Conservation (phyloP, 2,888 invertebrate species). For the Zygaena filipendulae region DNA sequence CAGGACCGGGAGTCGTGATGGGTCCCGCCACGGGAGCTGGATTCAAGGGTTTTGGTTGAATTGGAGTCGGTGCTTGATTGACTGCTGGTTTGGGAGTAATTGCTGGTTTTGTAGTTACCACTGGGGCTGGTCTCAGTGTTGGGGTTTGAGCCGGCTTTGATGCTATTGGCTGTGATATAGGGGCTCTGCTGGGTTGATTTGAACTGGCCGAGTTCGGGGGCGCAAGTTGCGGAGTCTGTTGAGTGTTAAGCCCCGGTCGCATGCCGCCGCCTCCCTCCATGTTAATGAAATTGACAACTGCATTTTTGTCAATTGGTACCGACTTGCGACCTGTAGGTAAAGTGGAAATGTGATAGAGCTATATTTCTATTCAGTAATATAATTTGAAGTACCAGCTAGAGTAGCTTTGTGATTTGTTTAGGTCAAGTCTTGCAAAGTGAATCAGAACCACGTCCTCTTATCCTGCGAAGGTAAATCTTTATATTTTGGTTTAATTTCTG, state of each 20-base stretch:
- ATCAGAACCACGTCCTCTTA: no score
- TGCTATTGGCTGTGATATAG: slow-evolving; percentile 4
- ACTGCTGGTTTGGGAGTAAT: slow-evolving; percentile 16
- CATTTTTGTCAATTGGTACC: slow-evolving; percentile 46
- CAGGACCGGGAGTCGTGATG: slow-evolving; percentile 48
- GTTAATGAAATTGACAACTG: slow-evolving; percentile 53
- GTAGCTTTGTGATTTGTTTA: no score
- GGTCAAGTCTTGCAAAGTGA: no score
- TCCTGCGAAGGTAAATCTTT: no score
- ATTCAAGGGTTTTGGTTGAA: slow-evolving; percentile 38
- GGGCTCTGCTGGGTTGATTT: not conserved
- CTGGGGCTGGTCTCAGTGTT: slow-evolving; percentile 16
- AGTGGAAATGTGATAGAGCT: slow-evolving; percentile 15
- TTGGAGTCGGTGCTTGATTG: slow-evolving; percentile 23
- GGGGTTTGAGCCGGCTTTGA: slow-evolving; percentile 10
- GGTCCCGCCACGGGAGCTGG: slow-evolving; percentile 31
- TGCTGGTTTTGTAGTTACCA: slow-evolving; percentile 9
- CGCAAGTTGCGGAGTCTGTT: no score
- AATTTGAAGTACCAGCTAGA: no score
- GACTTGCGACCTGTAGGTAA: slow-evolving; percentile 49
- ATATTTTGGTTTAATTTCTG: no score
- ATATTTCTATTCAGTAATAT: no score
- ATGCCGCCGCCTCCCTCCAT: slow-evolving; percentile 43
- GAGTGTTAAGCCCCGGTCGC: slow-evolving; percentile 18
- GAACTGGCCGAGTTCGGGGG: slow-evolving; percentile 10